Evolutionary conservation across 23 tunicate species (phyloP).

Genomic region (Halocynthia aurantium): DNA sequence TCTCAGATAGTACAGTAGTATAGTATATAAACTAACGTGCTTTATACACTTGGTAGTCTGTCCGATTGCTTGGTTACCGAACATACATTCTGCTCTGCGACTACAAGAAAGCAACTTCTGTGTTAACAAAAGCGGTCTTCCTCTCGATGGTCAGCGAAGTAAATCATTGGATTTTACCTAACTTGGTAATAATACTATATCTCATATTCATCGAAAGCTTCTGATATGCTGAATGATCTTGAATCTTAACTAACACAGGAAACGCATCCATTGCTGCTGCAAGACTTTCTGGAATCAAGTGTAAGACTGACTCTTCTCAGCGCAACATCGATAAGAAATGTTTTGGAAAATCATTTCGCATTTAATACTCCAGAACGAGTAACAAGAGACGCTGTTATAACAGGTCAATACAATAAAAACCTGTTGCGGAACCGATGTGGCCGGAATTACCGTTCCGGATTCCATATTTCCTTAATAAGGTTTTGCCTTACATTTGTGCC

Average conservation of each 20-base stretch:
- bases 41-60: conserved; percentile 17
- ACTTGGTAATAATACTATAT: conserved; percentile 16
- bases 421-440: no score
- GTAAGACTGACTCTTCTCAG: conserved; percentile 46
- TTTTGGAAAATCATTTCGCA: conserved; percentile 22
- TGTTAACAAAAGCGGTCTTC: conserved; percentile 51
- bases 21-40: no score
- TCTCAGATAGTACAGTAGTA: no score
- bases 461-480: no score
- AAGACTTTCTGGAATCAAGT: conserved; percentile 57
- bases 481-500: no score
- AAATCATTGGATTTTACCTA: conserved; percentile 58
- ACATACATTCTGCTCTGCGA: conserved; percentile 50
- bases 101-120: conserved; percentile 40
- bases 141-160: conserved; percentile 73
- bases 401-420: conserved; percentile 12
- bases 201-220: neutral
- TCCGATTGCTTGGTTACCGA: conserved; percentile 52
- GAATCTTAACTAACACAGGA: conserved; percentile 16
- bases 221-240: neutral
- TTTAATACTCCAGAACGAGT: conserved; percentile 18
- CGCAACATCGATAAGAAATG: conserved; percentile 29
- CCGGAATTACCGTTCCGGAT: no score
- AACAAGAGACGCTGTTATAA: conserved; percentile 36
- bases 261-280: conserved; percentile 39